Base-by-base conservation (phyloP, 2,888 invertebrate genomes). In the Deroplatys truncata region DNA sequence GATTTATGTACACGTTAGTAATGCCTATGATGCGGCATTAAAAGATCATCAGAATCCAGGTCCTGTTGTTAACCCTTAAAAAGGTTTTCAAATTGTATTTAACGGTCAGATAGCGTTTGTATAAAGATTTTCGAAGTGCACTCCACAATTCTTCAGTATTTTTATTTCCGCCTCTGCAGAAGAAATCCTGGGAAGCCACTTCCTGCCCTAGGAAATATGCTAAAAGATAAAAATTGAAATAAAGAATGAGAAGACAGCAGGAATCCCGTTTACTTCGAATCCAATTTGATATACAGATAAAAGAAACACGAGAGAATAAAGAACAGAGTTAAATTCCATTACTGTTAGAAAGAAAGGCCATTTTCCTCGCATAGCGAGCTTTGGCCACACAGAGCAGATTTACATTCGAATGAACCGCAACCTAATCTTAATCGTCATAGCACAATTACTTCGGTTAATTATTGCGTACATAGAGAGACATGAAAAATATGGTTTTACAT, bases 401-500 rank as follows among this genome's bases (percentile, higher is more conserved):
- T 72, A 72, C 56, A 72, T 72, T 72, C 56, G 56, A 72, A 72
- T 72, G 56, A 72, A 72, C 56, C 56, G 56, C 56, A 72, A 72
- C 82, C 82, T 87, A 87, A 87, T 87, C 87, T 87, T 87, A 83
- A 87, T 82, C 83, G 87, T 87, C 87, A 87, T 87, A 87, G 87
- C 29, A 87, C 82, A 82, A 87, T 87, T 87, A 87, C 83, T 87
- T 87, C 43, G 83, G 87, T 87, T 87, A 87, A 87, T 87, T 87
- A 87, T 87, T 87, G 83, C 87, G 83, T 87, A 87, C 87, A 31
- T 72, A 72, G 35, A 87, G 83, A 87, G 87, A 86, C 86, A 86
- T 86, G 86, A 86, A 86, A 86, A 86, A 72, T 86, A 86, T 31
- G 82, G 86, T 86, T 86, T 85, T 85, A 88, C 88, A 90, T 90